Base-by-base conservation (phyloP, 2,797 vertebrate genomes). In the Passerculus sandwichensis region DNA sequence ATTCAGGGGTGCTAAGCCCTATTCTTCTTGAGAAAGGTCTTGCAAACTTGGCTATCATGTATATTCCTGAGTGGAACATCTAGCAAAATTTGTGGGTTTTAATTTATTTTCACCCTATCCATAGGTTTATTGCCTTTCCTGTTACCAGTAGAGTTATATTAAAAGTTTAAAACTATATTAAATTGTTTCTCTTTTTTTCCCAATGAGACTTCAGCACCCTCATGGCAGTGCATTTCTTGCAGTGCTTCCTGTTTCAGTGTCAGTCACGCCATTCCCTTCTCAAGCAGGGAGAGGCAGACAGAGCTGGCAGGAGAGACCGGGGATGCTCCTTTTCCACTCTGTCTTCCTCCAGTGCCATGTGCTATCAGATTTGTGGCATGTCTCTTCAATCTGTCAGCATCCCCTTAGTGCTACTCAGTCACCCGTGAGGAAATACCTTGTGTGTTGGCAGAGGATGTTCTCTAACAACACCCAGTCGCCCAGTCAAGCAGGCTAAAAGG, bases 371-470 rank as follows among this genome's bases (percentile, higher is more conserved):
- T 98, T 97, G 98, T 98, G 97, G 97, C 97, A 94, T 97, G 97
- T 98, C 98, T 97, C 96, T 97, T 97, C 97, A 97, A 95, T 97
- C 97, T 98, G 97, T 97, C 97, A 97, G 94, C 95, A 97, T 98
- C 97, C 97, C 97, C 89, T 89, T 94, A 98, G 97, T 95, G 95
- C 94, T 81, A 89, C 95, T 98, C 97, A 96, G 95, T 97, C 97
- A 97, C 96, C 98, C 82, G 10, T 96, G 93, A 97, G 95, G 93
- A 98, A 97, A 95, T 94, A 96, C 96, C 96, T 92, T 93, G 86
- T 97, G 97, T 95, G 94, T 95, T 95, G 91, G 97, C 97, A 95
- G 91, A 72, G 94, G 94, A 96, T 96, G 97, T 97, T 97, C 97
- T 98, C 97, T 97, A 96, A 97, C 96, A 97, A 96, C 96, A 97